Percentiles rank a stretch among this genome's conserved stretches.
phyloP scores from a whole-genome alignment of 2,113 vertebrate species.

The Nyctibius bracteatus region DNA sequence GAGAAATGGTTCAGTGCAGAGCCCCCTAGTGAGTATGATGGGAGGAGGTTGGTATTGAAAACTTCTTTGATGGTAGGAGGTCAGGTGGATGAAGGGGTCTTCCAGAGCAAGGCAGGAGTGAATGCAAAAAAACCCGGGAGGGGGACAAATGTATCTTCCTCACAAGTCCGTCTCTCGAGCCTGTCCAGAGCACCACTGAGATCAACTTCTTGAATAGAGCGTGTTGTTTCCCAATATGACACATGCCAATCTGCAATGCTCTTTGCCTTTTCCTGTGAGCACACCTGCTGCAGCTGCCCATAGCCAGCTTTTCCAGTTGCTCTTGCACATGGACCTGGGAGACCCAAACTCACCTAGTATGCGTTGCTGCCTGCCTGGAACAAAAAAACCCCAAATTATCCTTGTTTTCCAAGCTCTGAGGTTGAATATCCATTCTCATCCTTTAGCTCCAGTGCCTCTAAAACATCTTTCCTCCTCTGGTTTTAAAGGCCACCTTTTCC shows the following conservation, averaged over 20 bases:
- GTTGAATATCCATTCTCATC: background rate
- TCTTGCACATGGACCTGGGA: background rate
- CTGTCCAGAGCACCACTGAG: background rate
- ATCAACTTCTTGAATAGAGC: background rate
- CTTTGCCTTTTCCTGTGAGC: background rate
- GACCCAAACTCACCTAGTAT: background rate
- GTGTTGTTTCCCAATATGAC: fast-evolving
- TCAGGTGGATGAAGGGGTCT: background rate
- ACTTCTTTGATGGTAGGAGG: background rate
- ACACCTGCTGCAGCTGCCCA: background rate
- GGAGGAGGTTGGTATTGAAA: background rate
- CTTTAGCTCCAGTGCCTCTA: background rate
- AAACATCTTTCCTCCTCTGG: background rate
- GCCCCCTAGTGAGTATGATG: background rate
- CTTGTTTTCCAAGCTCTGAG: background rate
- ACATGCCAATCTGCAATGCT: background rate
- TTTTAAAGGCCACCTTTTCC: background rate
- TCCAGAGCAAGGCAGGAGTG: background rate
- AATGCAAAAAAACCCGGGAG: background rate
- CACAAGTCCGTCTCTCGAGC: fast-evolving
- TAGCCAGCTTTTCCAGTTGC: background rate
- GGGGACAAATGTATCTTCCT: background rate
- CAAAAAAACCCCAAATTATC: background rate
- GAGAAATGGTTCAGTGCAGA: background rate
- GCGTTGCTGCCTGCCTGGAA: background rate